phyloP scores from a whole-genome alignment of 2,888 invertebrate genomes.

The Limnephilus lunatus region DNA sequence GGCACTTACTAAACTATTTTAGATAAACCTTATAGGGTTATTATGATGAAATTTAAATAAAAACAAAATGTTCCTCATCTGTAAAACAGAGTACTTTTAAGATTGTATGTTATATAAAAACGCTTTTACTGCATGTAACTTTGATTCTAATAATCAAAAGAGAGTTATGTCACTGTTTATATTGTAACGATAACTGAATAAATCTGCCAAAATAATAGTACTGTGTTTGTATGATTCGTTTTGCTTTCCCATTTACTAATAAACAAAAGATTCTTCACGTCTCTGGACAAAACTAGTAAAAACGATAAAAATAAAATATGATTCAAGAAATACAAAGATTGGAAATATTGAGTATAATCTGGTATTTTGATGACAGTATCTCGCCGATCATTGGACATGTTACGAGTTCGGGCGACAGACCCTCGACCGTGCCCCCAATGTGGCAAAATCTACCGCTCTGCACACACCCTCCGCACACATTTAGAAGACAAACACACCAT shows the following conservation, averaged over 20 bases:
- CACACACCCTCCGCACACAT: slow-evolving; percentile 93
- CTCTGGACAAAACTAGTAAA: not conserved
- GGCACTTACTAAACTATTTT: slow-evolving; percentile 56
- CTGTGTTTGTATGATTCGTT: slow-evolving; percentile 54
- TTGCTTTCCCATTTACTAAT: slow-evolving; percentile 30
- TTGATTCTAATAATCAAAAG: slow-evolving; percentile 29
- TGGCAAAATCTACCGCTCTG: slow-evolving; percentile 94
- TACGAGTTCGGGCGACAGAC: slow-evolving; percentile 93
- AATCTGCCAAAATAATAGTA: slow-evolving; percentile 54
- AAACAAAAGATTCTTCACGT: not conserved
- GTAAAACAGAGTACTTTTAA: slow-evolving; percentile 65
- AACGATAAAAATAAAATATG: not conserved
- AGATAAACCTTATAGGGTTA: slow-evolving; percentile 54
- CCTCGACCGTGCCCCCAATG: slow-evolving; percentile 95
- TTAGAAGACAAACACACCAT: slow-evolving; percentile 95
- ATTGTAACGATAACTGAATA: slow-evolving; percentile 52
- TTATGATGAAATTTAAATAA: slow-evolving; percentile 23
- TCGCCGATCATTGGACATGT: slow-evolving; percentile 89
- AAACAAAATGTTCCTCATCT: slow-evolving; percentile 66
- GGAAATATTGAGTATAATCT: not conserved
- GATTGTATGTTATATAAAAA: slow-evolving; percentile 53
- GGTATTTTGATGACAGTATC: slow-evolving; percentile 76
- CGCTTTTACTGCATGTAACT: slow-evolving; percentile 47
- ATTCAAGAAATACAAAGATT: not conserved
- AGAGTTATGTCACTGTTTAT: slow-evolving; percentile 19